These are phyloP conservation scores for Iphiclides podalirius DNA, from an alignment of 2,888 invertebrate genomes.

Conservation along the genomic window DNA sequence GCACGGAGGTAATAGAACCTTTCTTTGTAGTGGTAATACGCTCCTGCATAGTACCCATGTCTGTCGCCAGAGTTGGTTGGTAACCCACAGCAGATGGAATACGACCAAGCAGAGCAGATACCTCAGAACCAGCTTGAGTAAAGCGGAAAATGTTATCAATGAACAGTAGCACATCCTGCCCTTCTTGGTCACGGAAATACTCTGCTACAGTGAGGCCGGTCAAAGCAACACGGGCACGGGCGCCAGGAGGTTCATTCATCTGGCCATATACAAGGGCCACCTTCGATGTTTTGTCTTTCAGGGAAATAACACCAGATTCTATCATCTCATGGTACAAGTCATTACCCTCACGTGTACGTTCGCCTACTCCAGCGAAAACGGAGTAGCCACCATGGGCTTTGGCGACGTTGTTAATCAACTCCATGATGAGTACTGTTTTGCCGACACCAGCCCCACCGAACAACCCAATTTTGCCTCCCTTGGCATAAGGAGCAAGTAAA, in stretches of 20 bases:
- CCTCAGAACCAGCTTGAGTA: conserved; percentile 94
- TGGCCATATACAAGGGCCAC: conserved; percentile 96
- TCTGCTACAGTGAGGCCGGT: conserved; percentile 96
- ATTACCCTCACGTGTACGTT: conserved; percentile 97
- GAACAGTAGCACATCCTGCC: conserved; percentile 96
- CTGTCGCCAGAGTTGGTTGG: conserved; percentile 96
- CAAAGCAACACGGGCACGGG: conserved; percentile 95
- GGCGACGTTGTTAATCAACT: conserved; percentile 97
- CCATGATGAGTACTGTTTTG: conserved; percentile 98
- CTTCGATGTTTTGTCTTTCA: conserved; percentile 94
- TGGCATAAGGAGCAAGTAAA: conserved; percentile 94
- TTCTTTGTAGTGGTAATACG: conserved; percentile 95
- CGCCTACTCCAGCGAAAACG: conserved; percentile 84
- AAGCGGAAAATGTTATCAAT: conserved; percentile 98
- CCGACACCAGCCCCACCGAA: conserved; percentile 98
- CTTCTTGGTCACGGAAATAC: conserved; percentile 96
- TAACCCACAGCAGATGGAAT: conserved; percentile 98
- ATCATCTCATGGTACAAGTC: conserved; percentile 98
- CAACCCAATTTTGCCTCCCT: conserved; percentile 96
- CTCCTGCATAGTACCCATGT: conserved; percentile 99
- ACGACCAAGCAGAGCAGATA: conserved; percentile 95
- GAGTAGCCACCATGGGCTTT: conserved; percentile 98
- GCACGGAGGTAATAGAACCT: conserved; percentile 97
- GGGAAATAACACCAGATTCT: conserved; percentile 94
- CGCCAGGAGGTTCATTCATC: conserved; percentile 98